A percentile compares a stretch with the other conserved stretches of the same genome.
phyloP scores from a whole-genome alignment of 35 echinoderm and acorn worm species.

The Acanthaster planci region DNA sequence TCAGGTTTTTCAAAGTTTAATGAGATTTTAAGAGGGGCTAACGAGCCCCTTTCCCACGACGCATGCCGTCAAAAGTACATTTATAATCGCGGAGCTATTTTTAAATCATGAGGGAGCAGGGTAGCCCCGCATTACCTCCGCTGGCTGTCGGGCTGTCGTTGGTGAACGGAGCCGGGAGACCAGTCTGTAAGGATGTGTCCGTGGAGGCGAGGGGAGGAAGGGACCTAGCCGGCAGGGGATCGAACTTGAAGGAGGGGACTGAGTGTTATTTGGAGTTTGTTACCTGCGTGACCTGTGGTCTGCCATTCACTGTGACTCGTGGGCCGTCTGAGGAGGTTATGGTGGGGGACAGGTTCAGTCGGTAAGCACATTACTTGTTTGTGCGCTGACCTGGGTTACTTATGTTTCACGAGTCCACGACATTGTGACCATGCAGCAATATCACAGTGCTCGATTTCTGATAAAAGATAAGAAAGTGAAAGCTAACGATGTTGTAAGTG shows the following conservation, averaged over 20 bases:
- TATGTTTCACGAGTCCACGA: too few species aligned
- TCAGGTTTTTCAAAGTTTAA: neutral
- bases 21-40: slow-evolving; percentile 9
- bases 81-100: neutral
- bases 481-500: neutral
- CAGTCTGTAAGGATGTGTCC: neutral
- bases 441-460: neutral
- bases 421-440: neutral
- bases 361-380: neutral
- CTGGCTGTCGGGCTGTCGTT: neutral
- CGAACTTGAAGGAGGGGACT: neutral
- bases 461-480: neutral
- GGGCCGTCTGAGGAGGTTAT: neutral
- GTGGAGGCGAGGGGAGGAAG: neutral
- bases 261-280: neutral
- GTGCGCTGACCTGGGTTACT: too few species aligned
- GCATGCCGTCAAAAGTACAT: neutral
- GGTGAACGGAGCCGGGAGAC: neutral
- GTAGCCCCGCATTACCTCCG: neutral
- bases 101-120: neutral
- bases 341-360: neutral
- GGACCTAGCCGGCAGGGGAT: neutral
- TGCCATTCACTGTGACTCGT: neutral
- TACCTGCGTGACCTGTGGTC: neutral
- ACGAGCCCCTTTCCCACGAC: neutral